Evolutionary conservation across 2,888 invertebrate species (phyloP).

Genomic region (Julus scanicus): DNA sequence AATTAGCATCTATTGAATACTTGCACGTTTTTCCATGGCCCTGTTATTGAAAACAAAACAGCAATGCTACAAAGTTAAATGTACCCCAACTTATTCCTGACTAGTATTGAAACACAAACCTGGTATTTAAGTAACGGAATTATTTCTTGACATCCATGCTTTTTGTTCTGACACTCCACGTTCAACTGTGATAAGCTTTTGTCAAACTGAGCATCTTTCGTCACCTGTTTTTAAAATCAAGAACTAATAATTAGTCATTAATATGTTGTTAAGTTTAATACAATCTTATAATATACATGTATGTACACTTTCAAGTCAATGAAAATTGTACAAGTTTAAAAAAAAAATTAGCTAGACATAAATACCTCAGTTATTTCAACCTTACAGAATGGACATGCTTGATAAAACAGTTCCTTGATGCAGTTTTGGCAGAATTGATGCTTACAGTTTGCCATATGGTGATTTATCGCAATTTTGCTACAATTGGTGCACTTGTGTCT

Average conservation of each 20-base stretch:
- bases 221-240: background rate
- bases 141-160: background rate
- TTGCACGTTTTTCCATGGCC: background rate
- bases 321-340: background rate
- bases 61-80: background rate
- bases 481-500: background rate
- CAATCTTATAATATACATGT: background rate
- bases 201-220: background rate
- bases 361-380: background rate
- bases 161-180: background rate
- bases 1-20: background rate
- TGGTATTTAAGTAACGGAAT: background rate
- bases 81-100: background rate
- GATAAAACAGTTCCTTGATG: background rate
- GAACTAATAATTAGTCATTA: background rate
- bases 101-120: background rate
- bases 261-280: background rate
- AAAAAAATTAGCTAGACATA: too few species aligned
- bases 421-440: background rate
- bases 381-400: background rate
- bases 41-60: background rate
- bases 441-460: background rate
- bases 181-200: background rate
- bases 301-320: background rate
- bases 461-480: background rate